Conservation (phyloP, 2,888 invertebrate genomes). For the Meganola albula region DNA sequence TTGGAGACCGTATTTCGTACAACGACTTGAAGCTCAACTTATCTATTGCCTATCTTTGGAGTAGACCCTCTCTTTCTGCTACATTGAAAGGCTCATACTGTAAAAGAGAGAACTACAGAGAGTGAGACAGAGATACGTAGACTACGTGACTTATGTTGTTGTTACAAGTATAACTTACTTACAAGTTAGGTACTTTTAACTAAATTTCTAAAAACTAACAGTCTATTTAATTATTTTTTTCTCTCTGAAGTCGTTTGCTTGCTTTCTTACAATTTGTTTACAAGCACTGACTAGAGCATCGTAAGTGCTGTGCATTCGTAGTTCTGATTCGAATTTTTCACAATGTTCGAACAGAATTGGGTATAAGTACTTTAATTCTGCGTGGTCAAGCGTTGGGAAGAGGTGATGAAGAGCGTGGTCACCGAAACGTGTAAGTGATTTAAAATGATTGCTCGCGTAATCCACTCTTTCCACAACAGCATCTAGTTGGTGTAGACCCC, state of each 20-base stretch:
- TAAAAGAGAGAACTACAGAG: too few species aligned
- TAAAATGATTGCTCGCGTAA: constrained; percentile 79
- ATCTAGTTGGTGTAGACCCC: constrained; percentile 87
- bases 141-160: too few species aligned
- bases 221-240: constrained; percentile 23
- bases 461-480: constrained; percentile 84
- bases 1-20: too few species aligned
- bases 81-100: too few species aligned
- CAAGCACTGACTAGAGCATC: constrained; percentile 83
- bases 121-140: too few species aligned
- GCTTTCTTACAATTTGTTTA: constrained; percentile 59
- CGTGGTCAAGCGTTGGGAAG: constrained; percentile 88
- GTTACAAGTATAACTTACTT: too few species aligned
- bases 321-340: constrained; percentile 78
- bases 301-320: constrained; percentile 72
- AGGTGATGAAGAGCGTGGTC: constrained; percentile 88
- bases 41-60: too few species aligned
- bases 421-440: constrained; percentile 85
- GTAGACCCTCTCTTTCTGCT: too few species aligned
- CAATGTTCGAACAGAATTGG: constrained; percentile 80
- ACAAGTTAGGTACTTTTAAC: too few species aligned
- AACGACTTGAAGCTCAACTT: too few species aligned
- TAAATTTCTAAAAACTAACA: too few species aligned
- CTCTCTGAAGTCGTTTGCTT: constrained; percentile 48
- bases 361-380: constrained; percentile 81